Percentiles rank a stretch among this genome's conserved stretches.
phyloP scores from a whole-genome alignment of 2,113 vertebrate genomes.

The Hypomesus transpacificus region DNA sequence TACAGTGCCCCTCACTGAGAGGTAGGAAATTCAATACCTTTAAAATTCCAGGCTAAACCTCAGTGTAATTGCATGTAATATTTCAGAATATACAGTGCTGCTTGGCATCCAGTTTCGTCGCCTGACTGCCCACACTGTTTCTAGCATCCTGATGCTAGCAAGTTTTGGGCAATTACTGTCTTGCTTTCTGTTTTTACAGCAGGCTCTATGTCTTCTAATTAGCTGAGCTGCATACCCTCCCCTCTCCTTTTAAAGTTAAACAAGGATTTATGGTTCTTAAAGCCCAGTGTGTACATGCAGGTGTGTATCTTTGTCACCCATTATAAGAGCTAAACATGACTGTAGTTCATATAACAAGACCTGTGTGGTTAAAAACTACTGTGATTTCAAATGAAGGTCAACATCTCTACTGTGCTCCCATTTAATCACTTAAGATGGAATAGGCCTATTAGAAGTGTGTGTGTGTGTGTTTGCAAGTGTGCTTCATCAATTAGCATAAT shows the following conservation, averaged over 20 bases:
- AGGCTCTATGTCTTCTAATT: conserved; percentile 31
- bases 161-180: conserved; percentile 30
- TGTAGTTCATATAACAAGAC: conserved; percentile 5
- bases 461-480: too few relatives aligned
- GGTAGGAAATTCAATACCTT: neutral
- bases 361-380: neutral
- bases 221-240: conserved; percentile 23
- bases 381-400: conserved; percentile 10
- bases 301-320: conserved; percentile 9
- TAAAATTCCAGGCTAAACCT: neutral
- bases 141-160: conserved; percentile 20
- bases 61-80: conserved; percentile 13
- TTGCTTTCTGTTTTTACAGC: conserved; percentile 35
- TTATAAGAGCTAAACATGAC: conserved; percentile 24
- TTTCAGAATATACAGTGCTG: conserved; percentile 21
- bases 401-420: too few relatives aligned
- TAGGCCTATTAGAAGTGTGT: too few relatives aligned
- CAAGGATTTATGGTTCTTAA: conserved; percentile 31
- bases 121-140: conserved; percentile 12
- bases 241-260: conserved; percentile 24
- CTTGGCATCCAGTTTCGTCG: conserved; percentile 24
- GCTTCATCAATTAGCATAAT: too few relatives aligned
- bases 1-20: neutral
- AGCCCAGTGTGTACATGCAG: neutral
- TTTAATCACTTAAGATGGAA: too few relatives aligned